Evolutionary conservation across 2,113 vertebrate species (phyloP), one percentile per base, ranked within the genome.

Genomic region (Patagioenas fasciata): DNA sequence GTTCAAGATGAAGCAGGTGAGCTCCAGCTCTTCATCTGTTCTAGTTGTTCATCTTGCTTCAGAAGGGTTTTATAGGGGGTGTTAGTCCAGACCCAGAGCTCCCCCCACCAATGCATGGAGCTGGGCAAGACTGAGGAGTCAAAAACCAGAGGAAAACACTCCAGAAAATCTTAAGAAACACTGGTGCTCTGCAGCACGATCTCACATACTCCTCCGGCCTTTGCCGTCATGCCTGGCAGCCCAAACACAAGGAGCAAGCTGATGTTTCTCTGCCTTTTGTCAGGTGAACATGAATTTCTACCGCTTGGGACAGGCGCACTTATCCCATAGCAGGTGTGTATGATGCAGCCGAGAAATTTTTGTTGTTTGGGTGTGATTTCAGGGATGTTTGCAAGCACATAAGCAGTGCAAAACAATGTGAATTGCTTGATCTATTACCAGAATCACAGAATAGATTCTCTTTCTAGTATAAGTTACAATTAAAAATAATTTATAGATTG

Each of bases 311-410:
- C 5, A 67, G 11, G 20, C 42, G 9, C 10, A 5, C 14, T 75
- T 85, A 20, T 12, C n/a, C 38, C 1, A 2, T 18, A 42, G 54
- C 0, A 1, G 10, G 18, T 28, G 11, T 13, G 26, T 34, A 28
- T 70, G 67, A 44, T 32, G 72, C 57, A 88, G 58, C 53, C 2
- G 3, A 58, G 48, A 38, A 13, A 2, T 58, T 58, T 13, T 47
- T 1, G 0, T 44, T 48, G 16, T 62, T 73, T 40, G 15, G 3
- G 15, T 80, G 11, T 32, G 24, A 70, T 19, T 80, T 73, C 28
- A 24, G 47, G 25, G 11, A 19, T 70, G 40, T 65, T 77, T 75
- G 57, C 80, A 75, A 87, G 54, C 12, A 72, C 25, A 38, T 44
- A 56, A 73, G 32, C 14, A n/a, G 38, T 78, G 74, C 44, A 50